Conservation (phyloP, 2,797 vertebrate species). For the Smutsia temminckii region DNA sequence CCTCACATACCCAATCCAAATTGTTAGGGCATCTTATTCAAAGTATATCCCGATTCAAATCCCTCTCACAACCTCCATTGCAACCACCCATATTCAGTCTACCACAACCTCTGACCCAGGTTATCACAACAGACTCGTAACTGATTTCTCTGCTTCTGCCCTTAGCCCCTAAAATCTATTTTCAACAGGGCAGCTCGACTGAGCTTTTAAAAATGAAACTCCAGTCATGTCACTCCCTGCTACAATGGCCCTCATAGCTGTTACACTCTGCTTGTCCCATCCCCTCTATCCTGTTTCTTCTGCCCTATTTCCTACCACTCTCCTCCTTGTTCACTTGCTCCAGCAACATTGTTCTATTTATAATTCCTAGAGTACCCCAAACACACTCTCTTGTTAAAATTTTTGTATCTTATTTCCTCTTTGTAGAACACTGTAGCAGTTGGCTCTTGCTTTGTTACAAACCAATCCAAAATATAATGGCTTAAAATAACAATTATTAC, state of each 20-base stretch:
- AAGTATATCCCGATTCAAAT: not conserved
- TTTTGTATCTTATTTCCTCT: not conserved
- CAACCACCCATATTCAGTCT: not conserved
- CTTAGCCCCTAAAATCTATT: not conserved
- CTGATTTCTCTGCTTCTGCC: not conserved
- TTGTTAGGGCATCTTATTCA: not conserved
- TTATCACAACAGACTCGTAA: not conserved
- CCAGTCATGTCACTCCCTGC: not conserved
- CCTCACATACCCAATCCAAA: not conserved
- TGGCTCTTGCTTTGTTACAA: constrained; percentile 3
- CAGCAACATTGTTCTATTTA: not conserved
- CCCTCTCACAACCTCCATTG: not conserved
- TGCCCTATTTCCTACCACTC: not conserved
- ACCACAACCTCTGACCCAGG: not conserved
- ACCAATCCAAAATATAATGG: not conserved
- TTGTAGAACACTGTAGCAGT: not conserved
- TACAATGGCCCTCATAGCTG: not conserved
- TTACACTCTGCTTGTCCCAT: not conserved
- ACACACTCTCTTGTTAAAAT: not conserved
- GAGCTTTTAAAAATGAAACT: not conserved
- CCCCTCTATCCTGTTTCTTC: not conserved
- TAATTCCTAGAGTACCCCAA: not conserved
- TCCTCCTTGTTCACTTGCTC: not conserved
- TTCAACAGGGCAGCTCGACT: not conserved
- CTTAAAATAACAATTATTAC: not conserved